These are phyloP conservation scores for Alauda arvensis DNA, from an alignment of 2,797 vertebrate species.

Conservation along the genomic window DNA sequence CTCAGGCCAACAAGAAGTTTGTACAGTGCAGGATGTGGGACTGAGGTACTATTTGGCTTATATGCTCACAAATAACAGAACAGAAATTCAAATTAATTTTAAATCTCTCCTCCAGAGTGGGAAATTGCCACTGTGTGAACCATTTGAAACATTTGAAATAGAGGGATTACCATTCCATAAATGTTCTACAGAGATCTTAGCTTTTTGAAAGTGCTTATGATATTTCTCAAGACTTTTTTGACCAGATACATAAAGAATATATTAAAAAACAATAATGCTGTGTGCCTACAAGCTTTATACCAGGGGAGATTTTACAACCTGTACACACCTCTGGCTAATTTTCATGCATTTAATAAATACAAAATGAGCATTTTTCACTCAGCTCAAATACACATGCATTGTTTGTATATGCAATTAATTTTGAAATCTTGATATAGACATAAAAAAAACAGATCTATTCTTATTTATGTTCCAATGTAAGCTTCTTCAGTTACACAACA, in stretches of 20 bases:
- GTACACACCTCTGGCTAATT: neutral
- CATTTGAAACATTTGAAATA: neutral
- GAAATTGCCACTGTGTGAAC: neutral
- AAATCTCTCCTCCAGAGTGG: neutral
- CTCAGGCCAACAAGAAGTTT: neutral
- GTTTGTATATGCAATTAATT: neutral
- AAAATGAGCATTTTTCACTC: neutral
- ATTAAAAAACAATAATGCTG: neutral
- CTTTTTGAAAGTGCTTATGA: neutral
- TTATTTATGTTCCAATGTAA: neutral
- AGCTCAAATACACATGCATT: neutral
- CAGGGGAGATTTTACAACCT: neutral
- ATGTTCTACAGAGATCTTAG: neutral
- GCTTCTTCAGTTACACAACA: neutral
- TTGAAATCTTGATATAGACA: neutral
- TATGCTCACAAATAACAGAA: neutral
- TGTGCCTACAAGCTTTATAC: neutral
- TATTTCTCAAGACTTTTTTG: neutral
- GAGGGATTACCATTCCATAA: neutral
- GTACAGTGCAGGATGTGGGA: neutral
- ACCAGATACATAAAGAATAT: neutral
- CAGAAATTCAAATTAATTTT: neutral
- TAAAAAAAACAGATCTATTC: neutral
- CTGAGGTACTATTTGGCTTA: neutral
- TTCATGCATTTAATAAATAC: neutral